These are phyloP conservation scores for Oligia strigilis DNA, from an alignment of 2,888 invertebrate genomes.

Conservation along the genomic window DNA sequence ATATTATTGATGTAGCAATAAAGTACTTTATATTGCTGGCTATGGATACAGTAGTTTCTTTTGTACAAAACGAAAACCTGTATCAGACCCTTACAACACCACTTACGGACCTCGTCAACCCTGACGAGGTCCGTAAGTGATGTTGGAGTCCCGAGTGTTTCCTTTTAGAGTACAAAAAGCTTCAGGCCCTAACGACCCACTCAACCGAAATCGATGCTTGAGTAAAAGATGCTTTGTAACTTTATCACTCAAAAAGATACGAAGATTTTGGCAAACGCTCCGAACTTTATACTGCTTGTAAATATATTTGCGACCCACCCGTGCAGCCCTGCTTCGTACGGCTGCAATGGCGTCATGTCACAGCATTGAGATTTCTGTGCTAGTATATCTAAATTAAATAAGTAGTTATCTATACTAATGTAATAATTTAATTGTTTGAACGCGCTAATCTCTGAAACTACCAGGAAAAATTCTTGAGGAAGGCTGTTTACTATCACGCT, in stretches of 20 bases:
- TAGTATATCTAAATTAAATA: not conserved
- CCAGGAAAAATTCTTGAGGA: not conserved
- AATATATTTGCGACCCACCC: not conserved
- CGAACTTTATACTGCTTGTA: not conserved
- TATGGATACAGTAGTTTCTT: constrained; percentile 2
- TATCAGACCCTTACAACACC: constrained; percentile 4
- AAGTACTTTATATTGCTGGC: not conserved
- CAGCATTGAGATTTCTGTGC: not conserved
- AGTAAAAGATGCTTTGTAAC: constrained; percentile 6
- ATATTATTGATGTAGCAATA: constrained; percentile 22
- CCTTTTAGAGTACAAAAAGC: constrained; percentile 21
- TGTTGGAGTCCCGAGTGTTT: constrained; percentile 11
- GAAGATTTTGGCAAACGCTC: not conserved
- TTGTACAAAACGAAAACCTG: not conserved
- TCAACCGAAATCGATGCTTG: constrained; percentile 34
- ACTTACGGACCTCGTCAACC: too few relatives aligned
- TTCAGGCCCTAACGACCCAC: constrained; percentile 2
- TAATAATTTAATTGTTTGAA: not conserved
- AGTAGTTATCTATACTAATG: not conserved
- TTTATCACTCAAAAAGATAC: constrained; percentile 15
- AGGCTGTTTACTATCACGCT: too few relatives aligned
- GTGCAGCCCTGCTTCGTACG: not conserved
- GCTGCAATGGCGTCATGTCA: not conserved
- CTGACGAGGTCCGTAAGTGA: constrained; percentile 13
- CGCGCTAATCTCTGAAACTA: not conserved